Base-by-base conservation (phyloP, 2,888 invertebrate genomes). In the Agriotes lineatus region DNA sequence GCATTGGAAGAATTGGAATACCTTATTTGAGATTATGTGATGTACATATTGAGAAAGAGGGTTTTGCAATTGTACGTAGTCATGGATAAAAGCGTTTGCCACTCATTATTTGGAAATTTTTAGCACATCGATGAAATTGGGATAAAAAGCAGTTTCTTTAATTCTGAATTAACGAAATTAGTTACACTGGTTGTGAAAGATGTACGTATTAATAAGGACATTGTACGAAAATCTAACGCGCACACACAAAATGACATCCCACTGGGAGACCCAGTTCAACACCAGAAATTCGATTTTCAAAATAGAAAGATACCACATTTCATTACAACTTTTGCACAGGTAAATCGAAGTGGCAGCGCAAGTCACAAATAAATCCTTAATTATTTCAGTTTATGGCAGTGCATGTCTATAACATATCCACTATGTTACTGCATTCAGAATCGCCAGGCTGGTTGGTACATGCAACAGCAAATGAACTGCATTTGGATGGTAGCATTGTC, bases 61-160 rank as follows among this genome's bases (percentile, higher is more conserved):
- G 93, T 18, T 81, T 81, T 72, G 79, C 73, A 52, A 79, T 84
- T 64, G 84, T 84, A 77, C 76, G 77, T n/a, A n/a, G n/a, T n/a
- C n/a, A n/a, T n/a, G n/a, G n/a, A n/a, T n/a, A n/a, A n/a, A n/a
- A n/a, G n/a, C n/a, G n/a, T n/a, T 16, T 14, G 42, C n/a, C 12
- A 18, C 12, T n/a, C 2, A 60, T 22, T 19, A 20, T 19, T 60
- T 22, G 33, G 72, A 74, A 75, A 67, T 18, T 85, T 85, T 20
- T 82, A 96, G 95, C 92, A 94, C 83, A 91, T 96, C 68, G 92
- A 95, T 79, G 93, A 95, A 82, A 89, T 96, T 75, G 91, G 94
- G 72, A 88, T 96, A 74, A 90, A 93, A 61, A 96, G 95, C 81
- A 96, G 95, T 84, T 91, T 95, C 80, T 90, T 96, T 75, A 96